A percentile compares a stretch with the other conserved stretches of the same genome.
phyloP scores from a whole-genome alignment of 2,797 vertebrate genomes.

The Vultur gryphus region DNA sequence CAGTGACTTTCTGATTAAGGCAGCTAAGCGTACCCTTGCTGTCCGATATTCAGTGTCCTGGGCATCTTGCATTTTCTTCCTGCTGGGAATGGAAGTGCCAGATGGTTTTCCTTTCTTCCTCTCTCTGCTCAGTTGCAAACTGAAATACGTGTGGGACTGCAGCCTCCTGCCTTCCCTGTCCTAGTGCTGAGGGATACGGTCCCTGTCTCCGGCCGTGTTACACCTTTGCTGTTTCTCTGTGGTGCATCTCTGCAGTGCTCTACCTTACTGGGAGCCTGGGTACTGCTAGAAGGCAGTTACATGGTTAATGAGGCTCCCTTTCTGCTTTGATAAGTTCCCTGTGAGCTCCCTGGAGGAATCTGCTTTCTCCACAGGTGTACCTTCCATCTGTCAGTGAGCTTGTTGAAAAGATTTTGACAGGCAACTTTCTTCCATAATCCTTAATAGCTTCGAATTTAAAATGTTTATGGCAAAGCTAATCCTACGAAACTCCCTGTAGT shows the following conservation, averaged over 20 bases:
- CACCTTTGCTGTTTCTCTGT: neutral
- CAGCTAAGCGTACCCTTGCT: neutral
- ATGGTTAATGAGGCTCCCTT: neutral
- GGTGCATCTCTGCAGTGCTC: neutral
- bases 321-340: neutral
- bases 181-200: neutral
- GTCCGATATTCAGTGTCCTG: neutral
- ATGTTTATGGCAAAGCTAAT: conserved; percentile 50
- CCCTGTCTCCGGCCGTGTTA: neutral
- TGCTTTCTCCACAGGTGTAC: neutral
- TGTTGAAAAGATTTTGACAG: conserved; percentile 41
- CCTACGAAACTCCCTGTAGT: conserved; percentile 11
- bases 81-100: neutral
- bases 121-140: neutral
- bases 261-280: neutral
- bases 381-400: conserved; percentile 22
- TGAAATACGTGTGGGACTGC: neutral
- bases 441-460: neutral
- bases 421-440: neutral
- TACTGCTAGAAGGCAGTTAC: neutral
- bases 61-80: neutral
- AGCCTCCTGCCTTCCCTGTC: neutral
- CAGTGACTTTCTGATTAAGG: neutral
- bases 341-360: neutral
- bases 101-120: neutral